Base-by-base conservation (phyloP, 2,113 vertebrate genomes). In the Eurystomus gularis region DNA sequence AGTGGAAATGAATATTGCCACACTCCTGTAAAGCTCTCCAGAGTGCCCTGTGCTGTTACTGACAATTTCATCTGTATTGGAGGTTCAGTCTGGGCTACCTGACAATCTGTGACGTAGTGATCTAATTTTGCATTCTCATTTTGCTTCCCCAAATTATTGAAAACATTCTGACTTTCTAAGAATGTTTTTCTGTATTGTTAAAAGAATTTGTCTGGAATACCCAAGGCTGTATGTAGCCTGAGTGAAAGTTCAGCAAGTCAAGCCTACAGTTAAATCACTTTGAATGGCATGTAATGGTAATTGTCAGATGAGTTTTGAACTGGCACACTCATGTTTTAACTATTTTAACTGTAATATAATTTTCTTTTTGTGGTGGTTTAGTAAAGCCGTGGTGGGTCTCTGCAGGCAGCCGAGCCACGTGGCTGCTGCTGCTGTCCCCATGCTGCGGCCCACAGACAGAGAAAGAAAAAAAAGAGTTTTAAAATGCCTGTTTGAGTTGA, bases 111-210 rank as follows among this genome's bases (percentile, higher is more conserved):
- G n/a, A 54, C 20, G 23, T 2, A 71, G 6, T 28, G 13, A 68
- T 26, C 9, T 62, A 35, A 51, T 28, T 83, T 69, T 79, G 24
- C 6, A 28, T 42, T 79, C 8, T 33, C 8, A 6, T 68, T 72
- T 54, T n/a, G 5, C 73, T 92, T 91, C 39, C 23, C n/a, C 0
- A 2, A 73, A 68, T 71, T 84, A 39, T 71, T 86, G 28, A 10
- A 60, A 71, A 72, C 35, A 51, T 28, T 78, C 35, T 58, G 20
- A 86, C 7, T 65, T 87, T 44, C 10, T 19, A 16, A 35, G 11
- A 76, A 37, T 0, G 0, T 42, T 76, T 68, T 60, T 60, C 55
- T n/a, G 29, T 11, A 60, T 2, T 49, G 5, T 3, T 49, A 48
- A 31, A 58, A 91, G 10, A 84, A 81, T 44, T 75, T 58, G 6